These are phyloP conservation scores for Araneus ventricosus DNA, from an alignment of 1,140 invertebrate species.

Conservation along the genomic window DNA sequence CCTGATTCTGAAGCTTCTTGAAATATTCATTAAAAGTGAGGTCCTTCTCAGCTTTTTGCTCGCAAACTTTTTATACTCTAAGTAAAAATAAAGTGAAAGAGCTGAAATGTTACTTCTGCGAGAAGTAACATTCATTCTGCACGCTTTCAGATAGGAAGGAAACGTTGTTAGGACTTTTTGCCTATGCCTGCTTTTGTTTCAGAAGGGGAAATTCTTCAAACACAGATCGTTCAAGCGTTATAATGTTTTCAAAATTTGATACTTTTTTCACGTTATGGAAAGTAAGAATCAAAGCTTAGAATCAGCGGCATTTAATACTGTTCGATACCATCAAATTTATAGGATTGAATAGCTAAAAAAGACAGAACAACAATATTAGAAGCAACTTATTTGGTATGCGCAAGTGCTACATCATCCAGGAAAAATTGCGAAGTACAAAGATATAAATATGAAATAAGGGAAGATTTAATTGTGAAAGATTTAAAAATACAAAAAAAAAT, in stretches of 20 bases:
- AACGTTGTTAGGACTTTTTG: background rate
- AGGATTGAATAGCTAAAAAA: too few species aligned
- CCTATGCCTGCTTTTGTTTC: background rate
- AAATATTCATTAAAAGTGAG: conserved; percentile 31
- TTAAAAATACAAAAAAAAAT: too few species aligned
- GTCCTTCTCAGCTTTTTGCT: background rate
- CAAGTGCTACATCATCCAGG: too few species aligned
- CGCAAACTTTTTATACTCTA: background rate
- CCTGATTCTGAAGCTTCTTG: background rate
- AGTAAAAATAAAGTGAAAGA: background rate
- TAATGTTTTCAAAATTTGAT: background rate
- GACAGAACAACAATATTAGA: too few species aligned
- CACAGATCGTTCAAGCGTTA: background rate
- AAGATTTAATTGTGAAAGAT: too few species aligned
- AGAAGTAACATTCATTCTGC: background rate
- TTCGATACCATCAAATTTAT: too few species aligned
- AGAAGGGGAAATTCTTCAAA: background rate
- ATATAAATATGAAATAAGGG: too few species aligned
- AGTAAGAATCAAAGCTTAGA: background rate
- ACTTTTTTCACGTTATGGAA: background rate
- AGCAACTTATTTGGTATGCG: too few species aligned
- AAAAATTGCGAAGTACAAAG: too few species aligned
- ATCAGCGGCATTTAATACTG: too few species aligned
- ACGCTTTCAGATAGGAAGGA: background rate
- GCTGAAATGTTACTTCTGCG: background rate